These are phyloP conservation scores for Australoheros facetus DNA, from an alignment of 2,797 vertebrate species.

Conservation along the genomic window DNA sequence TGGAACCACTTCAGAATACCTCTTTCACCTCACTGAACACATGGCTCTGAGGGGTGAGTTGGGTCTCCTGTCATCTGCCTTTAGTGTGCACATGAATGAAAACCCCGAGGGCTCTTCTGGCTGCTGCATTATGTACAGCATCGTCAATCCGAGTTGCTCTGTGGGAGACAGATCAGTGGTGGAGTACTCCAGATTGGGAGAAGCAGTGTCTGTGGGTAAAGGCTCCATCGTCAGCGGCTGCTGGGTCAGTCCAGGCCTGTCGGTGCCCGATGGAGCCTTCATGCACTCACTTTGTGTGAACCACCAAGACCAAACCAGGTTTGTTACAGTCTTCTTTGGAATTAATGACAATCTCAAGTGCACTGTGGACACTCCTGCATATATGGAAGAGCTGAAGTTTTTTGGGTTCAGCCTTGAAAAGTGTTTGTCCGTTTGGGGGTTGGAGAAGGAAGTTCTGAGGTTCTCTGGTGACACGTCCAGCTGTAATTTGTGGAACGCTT, in stretches of 20 bases:
- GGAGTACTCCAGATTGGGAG: slow-evolving; percentile 88
- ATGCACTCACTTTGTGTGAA: slow-evolving; percentile 86
- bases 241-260: slow-evolving; percentile 65
- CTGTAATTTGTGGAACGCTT: slow-evolving; percentile 87
- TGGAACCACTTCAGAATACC: slow-evolving; percentile 89
- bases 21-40: slow-evolving; percentile 86
- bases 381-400: slow-evolving; percentile 74
- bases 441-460: slow-evolving; percentile 74
- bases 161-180: slow-evolving; percentile 84
- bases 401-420: slow-evolving; percentile 79
- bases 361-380: slow-evolving; percentile 66
- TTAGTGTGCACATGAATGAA: slow-evolving; percentile 71
- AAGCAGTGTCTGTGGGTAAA: slow-evolving; percentile 78
- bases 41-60: slow-evolving; percentile 83
- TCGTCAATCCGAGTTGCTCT: slow-evolving; percentile 76
- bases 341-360: slow-evolving; percentile 86
- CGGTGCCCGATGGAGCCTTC: slow-evolving; percentile 83
- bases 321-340: slow-evolving; percentile 84
- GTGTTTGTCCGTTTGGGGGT: slow-evolving; percentile 83
- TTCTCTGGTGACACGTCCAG: slow-evolving; percentile 79
- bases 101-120: not conserved
- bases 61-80: slow-evolving; percentile 81
- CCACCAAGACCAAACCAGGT: slow-evolving; percentile 57
- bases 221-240: slow-evolving; percentile 87
- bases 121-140: slow-evolving; percentile 85